These are phyloP conservation scores for Diglossa cyanea DNA, from an alignment of 2,797 vertebrate species.

Conservation along the genomic window DNA sequence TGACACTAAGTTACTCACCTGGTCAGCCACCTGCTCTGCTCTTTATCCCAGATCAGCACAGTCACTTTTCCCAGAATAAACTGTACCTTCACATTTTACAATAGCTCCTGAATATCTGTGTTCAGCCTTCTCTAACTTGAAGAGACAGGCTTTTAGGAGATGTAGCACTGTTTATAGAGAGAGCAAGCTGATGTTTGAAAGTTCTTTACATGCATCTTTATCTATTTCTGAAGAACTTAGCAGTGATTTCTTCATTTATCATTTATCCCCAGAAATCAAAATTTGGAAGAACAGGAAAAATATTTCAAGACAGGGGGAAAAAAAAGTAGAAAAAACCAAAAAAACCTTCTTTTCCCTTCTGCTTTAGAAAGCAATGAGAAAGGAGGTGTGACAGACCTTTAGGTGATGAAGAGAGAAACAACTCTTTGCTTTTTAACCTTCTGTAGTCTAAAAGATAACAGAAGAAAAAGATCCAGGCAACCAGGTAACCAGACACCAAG, in stretches of 20 bases:
- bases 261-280: background rate
- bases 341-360: background rate
- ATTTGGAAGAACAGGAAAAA: background rate
- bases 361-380: background rate
- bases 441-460: background rate
- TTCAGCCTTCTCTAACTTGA: conserved; percentile 3
- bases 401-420: background rate
- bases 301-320: background rate
- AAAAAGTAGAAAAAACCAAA: background rate
- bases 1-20: background rate
- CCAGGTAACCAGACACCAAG: background rate
- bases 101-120: background rate
- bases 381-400: background rate
- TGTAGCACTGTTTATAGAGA: background rate
- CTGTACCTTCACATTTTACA: background rate
- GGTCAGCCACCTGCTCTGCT: background rate
- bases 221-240: background rate
- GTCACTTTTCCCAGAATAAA: background rate
- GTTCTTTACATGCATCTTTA: background rate
- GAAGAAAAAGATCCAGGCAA: background rate
- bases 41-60: background rate
- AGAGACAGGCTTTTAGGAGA: conserved; percentile 31
- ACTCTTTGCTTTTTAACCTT: background rate
- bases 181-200: background rate
- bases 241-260: background rate